Percentiles rank a stretch among this genome's conserved stretches.
These are phyloP conservation scores for Turritopsis dohrnii DNA, from an alignment of 30 jellyfish, hydroid and myxozoan species.

Conservation along the genomic window DNA sequence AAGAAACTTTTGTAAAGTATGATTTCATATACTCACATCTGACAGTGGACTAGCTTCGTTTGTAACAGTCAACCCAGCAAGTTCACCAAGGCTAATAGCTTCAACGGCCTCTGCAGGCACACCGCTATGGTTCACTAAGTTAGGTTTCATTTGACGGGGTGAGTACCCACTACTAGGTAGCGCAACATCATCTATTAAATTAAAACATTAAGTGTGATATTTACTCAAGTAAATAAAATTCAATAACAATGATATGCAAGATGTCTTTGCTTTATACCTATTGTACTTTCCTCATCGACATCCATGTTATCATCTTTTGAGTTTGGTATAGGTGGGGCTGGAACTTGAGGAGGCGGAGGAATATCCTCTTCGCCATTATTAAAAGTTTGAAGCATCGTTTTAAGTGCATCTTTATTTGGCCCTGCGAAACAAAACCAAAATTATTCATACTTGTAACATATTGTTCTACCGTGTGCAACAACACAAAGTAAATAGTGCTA, in stretches of 20 bases:
- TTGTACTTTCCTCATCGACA: slow-evolving; percentile 73
- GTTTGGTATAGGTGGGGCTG: slow-evolving; percentile 76
- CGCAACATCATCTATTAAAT: slow-evolving; percentile 74
- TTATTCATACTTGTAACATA: no score
- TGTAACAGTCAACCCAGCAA: slow-evolving; percentile 95
- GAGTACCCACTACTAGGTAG: slow-evolving; percentile 90
- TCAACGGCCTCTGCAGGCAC: slow-evolving; percentile 70
- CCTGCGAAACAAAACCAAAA: slow-evolving; percentile 42
- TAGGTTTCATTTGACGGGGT: slow-evolving; percentile 91
- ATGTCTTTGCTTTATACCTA: slow-evolving; percentile 65
- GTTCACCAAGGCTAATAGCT: slow-evolving; percentile 87
- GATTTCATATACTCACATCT: slow-evolving; percentile 43
- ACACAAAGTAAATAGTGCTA: no score
- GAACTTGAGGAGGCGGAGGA: slow-evolving; percentile 66
- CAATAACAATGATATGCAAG: neutral
- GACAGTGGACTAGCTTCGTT: slow-evolving; percentile 93
- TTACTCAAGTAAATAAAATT: neutral
- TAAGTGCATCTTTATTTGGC: slow-evolving; percentile 76
- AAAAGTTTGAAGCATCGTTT: slow-evolving; percentile 85
- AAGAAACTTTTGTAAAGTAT: neutral
- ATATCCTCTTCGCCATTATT: slow-evolving; percentile 75
- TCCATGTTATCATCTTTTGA: slow-evolving; percentile 42
- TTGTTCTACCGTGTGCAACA: no score
- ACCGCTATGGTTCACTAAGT: slow-evolving; percentile 34
- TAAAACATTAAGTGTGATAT: neutral